Base-by-base conservation (phyloP, 64 coral and sea anemone species). In the Hydrozoanthus tunicans region DNA sequence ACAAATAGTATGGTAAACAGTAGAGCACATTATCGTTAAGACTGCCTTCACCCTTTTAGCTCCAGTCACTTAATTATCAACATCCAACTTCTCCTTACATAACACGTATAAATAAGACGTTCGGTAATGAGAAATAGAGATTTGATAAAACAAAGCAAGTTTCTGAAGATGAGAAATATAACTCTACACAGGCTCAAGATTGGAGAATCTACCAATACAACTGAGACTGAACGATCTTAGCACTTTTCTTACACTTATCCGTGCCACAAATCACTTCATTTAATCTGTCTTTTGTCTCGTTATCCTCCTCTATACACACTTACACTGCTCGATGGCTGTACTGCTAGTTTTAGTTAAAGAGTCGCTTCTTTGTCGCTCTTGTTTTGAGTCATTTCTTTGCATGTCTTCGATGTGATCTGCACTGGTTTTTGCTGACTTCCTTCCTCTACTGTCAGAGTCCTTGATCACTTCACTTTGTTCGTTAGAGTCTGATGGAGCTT, bases 331-430 rank as follows among this genome's bases (percentile, higher is more conserved):
- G 3, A 14, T 55, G 74, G 55, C 10, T 51, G 55, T 27, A 59
- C 70, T 69, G n/a, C 43, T 74, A 8, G 13, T 56, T 60, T 75
- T 88, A 24, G 17, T 88, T 27, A 88, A 8, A 62, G 84, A 75
- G 74, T 88, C 70, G 52, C 84, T 88, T 75, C 84, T 88, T 26
- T 88, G 84, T 73, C 10, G 68, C 57, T 88, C 84, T 59, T 88
- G 84, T 54, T 75, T 88, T 0, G 69, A 88, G 55, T 88, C 84
- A 56, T 88, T 88, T 88, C 84, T 73, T 5, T 24, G 56, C 12
- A 17, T 13, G 9, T 75, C 84, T 51, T 60, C 84, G 74, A 15
- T 88, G 25, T 88, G 84, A 59, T 88, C 84, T 13, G 75, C 24
- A 20, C 84, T 88, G n/a, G 68, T 56, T 54, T 88, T 88, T 14